These are phyloP conservation scores for Silurus glanis DNA, from an alignment of 2,113 vertebrate species.

Conservation along the genomic window DNA sequence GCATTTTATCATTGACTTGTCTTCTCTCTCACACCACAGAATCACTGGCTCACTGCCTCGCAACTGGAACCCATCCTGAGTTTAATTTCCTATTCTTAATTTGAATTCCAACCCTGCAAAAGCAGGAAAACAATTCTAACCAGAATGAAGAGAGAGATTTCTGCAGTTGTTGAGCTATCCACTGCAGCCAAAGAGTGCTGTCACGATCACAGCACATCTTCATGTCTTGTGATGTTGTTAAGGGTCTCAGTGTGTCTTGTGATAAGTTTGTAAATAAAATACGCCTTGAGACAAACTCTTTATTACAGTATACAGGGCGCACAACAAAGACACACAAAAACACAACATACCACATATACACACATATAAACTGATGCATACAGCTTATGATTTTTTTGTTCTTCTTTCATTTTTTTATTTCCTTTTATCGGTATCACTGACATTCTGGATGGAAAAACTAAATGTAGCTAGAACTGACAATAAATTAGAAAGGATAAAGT, in stretches of 20 bases:
- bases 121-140: background rate
- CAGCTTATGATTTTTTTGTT: background rate
- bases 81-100: background rate
- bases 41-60: background rate
- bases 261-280: background rate
- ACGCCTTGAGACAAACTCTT: background rate
- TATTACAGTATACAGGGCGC: background rate
- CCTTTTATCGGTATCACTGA: no score
- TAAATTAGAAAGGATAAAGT: no score
- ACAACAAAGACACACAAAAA: background rate
- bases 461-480: no score
- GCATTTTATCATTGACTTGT: background rate
- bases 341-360: background rate
- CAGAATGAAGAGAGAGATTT: background rate
- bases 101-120: background rate
- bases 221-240: constrained; percentile 5
- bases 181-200: background rate
- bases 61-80: background rate
- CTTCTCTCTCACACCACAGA: background rate
- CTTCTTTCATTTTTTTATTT: no score
- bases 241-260: constrained; percentile 5
- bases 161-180: background rate
- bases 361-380: background rate
- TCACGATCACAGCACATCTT: background rate
- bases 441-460: no score